These are phyloP conservation scores for Sicus ferrugineus DNA, from an alignment of 2,888 invertebrate genomes.

Conservation along the genomic window DNA sequence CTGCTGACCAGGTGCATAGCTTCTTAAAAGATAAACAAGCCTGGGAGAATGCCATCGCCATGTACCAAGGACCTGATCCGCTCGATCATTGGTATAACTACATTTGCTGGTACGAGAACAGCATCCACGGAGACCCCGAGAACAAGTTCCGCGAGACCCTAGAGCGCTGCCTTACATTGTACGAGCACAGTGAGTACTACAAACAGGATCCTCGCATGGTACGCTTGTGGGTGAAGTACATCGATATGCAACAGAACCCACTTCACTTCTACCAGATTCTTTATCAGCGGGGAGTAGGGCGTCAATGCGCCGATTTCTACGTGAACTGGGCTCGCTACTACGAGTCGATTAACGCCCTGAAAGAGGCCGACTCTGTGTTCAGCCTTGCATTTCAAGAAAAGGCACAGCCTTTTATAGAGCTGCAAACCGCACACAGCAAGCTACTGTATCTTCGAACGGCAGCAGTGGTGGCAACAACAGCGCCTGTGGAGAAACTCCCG, in stretches of 20 bases:
- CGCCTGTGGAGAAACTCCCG: conserved; percentile 59
- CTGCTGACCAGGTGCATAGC: conserved; percentile 57
- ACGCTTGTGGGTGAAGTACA: conserved; percentile 91
- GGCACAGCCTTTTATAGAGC: conserved; percentile 81
- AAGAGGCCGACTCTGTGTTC: conserved; percentile 84
- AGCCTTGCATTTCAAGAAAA: conserved; percentile 78
- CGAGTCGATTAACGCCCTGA: conserved; percentile 82
- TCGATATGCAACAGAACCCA: conserved; percentile 80
- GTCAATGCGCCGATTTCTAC: conserved; percentile 84
- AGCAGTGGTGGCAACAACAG: conserved; percentile 64
- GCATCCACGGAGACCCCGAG: conserved; percentile 76
- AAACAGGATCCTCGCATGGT: conserved; percentile 87
- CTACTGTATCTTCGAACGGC: conserved; percentile 75
- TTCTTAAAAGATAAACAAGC: conserved; percentile 66
- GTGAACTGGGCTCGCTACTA: conserved; percentile 89
- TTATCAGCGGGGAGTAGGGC: conserved; percentile 81
- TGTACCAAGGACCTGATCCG: conserved; percentile 88
- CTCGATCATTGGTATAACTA: conserved; percentile 90
- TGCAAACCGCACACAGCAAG: conserved; percentile 78
- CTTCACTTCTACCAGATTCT: conserved; percentile 83
- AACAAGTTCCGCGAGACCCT: conserved; percentile 88
- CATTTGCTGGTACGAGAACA: conserved; percentile 92
- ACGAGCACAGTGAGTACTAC: conserved; percentile 83
- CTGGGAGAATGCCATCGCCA: conserved; percentile 83
- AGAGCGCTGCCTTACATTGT: conserved; percentile 82